Conservation (phyloP, 2,797 vertebrate genomes). For the Morelia viridis region DNA sequence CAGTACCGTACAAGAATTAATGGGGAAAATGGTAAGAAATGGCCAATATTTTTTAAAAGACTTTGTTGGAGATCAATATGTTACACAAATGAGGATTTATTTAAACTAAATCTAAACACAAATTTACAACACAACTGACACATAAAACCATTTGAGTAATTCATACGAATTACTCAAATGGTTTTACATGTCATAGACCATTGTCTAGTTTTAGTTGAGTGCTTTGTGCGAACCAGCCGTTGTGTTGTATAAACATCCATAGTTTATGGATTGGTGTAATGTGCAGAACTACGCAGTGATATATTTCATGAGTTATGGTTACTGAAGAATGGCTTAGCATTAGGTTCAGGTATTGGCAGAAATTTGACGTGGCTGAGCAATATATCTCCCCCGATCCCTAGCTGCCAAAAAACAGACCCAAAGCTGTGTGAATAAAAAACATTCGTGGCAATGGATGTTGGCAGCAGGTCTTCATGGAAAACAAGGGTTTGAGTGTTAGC, state of each 20-base stretch:
- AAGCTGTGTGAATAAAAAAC: not conserved
- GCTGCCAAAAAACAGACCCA: not conserved
- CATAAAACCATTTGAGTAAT: not conserved
- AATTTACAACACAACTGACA: not conserved
- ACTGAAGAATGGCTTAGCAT: too few relatives aligned
- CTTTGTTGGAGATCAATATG: not conserved
- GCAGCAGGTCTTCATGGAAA: not conserved
- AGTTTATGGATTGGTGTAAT: too few relatives aligned
- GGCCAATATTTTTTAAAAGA: not conserved
- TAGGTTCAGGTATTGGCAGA: too few relatives aligned
- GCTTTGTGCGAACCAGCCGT: too few relatives aligned
- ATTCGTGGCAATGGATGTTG: not conserved
- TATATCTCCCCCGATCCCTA: too few relatives aligned
- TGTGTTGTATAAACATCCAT: too few relatives aligned
- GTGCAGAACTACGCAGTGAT: too few relatives aligned
- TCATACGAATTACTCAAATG: too few relatives aligned
- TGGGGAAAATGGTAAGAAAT: constrained; percentile 78
- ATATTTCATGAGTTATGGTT: too few relatives aligned
- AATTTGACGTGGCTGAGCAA: not conserved
- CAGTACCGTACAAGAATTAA: constrained; percentile 72
- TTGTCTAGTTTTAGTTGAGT: too few relatives aligned
- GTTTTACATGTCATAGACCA: too few relatives aligned
- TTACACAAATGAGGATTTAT: not conserved
- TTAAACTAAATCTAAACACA: not conserved
- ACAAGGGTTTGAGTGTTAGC: not conserved